Percentiles rank a stretch among this genome's conserved stretches.
These are phyloP conservation scores for Ricordea florida DNA, from an alignment of 92 coral and sea anemone species.

Conservation along the genomic window DNA sequence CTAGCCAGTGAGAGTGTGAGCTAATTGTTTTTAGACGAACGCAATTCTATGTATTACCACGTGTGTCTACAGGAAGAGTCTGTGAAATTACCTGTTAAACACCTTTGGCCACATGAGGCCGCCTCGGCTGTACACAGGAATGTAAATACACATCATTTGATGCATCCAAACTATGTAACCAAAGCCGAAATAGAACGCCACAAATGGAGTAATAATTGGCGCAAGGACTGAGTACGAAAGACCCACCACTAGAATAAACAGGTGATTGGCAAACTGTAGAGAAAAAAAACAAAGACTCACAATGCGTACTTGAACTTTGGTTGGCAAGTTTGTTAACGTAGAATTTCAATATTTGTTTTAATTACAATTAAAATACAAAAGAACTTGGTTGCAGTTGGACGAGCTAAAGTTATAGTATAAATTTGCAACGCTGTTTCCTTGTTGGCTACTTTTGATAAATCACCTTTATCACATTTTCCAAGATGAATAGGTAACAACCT, in stretches of 20 bases:
- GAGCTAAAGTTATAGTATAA: too few species aligned
- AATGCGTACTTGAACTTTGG: not conserved
- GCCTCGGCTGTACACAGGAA: constrained; percentile 81
- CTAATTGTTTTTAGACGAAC: not conserved
- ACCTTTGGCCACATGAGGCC: constrained; percentile 93
- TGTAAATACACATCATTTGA: constrained; percentile 82
- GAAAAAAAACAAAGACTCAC: not conserved
- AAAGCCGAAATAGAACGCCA: constrained; percentile 78
- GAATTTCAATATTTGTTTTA: too few species aligned
- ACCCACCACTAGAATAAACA: constrained; percentile 77
- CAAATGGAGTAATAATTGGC: constrained; percentile 88
- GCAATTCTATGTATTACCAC: too few species aligned
- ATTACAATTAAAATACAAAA: too few species aligned
- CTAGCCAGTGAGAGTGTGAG: too few species aligned
- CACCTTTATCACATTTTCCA: too few species aligned
- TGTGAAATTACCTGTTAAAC: constrained; percentile 71
- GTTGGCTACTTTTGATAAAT: too few species aligned
- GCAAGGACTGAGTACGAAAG: constrained; percentile 87
- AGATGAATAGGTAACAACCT: too few species aligned
- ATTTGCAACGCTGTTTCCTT: too few species aligned
- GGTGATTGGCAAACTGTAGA: constrained; percentile 81
- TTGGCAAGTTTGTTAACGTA: too few species aligned
- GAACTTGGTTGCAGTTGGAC: too few species aligned
- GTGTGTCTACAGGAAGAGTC: not conserved
- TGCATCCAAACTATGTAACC: constrained; percentile 85